phyloP scores from a whole-genome alignment of 2,888 invertebrate genomes.

The Crocallis elinguaria region DNA sequence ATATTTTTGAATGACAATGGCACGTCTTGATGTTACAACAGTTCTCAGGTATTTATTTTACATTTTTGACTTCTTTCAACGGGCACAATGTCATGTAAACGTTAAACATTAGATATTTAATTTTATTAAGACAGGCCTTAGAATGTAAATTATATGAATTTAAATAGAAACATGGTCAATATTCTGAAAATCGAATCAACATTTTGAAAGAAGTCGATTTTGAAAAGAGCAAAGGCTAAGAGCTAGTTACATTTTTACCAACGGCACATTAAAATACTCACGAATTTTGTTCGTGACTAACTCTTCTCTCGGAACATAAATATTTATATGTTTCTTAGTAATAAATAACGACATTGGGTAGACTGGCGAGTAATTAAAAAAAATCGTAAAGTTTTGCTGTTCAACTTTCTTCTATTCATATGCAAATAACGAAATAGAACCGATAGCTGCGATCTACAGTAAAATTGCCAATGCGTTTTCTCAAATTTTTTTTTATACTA shows the following conservation, averaged over 20 bases:
- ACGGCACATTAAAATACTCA: neutral
- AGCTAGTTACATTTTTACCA: neutral
- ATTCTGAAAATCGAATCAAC: neutral
- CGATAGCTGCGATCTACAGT: neutral
- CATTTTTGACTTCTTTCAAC: too few species aligned
- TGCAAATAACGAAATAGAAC: constrained; percentile 7
- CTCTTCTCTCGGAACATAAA: constrained; percentile 2
- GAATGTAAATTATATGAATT: too few species aligned
- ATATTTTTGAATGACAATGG: too few species aligned
- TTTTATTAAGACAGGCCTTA: too few species aligned
- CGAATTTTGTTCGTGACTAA: constrained; percentile 14
- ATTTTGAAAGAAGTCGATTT: neutral
- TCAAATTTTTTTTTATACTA: too few species aligned
- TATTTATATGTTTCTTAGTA: constrained; percentile 12
- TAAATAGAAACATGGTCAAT: too few species aligned
- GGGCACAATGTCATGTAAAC: neutral
- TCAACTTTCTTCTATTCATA: constrained; percentile 22
- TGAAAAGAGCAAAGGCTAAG: neutral
- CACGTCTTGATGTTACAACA: too few species aligned
- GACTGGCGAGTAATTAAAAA: constrained; percentile 20
- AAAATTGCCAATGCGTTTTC: constrained; percentile 2
- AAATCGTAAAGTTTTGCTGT: constrained; percentile 17
- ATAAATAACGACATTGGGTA: constrained; percentile 16
- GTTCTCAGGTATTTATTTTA: too few species aligned
- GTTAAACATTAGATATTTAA: neutral